Base-by-base conservation (phyloP, 2,113 vertebrate genomes). In the Urocolius indicus region DNA sequence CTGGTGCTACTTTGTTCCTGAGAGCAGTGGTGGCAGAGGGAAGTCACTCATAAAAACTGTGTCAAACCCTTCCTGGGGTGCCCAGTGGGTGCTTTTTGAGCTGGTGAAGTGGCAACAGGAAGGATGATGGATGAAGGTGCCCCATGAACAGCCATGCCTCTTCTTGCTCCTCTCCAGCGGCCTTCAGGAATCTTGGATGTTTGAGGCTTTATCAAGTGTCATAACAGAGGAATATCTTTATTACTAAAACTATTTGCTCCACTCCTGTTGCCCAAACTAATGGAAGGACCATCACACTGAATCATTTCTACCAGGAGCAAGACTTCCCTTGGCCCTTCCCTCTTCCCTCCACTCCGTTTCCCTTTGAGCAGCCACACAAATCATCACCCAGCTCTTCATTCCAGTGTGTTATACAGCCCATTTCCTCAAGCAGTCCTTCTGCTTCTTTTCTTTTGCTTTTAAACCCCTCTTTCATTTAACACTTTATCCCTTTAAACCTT, bases 361-460 rank as follows among this genome's bases (percentile, higher is more conserved):
- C 10, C 89, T 63, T 49, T 57, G 21, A 20, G 23, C 61, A 16
- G 89, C 51, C 54, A 20, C 93, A 93, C 75, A 90, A 72, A 94
- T 93, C 94, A 71, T 23, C 36, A 4, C 87, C 80, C 24, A 1
- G 21, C 52, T 46, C 92, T 82, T 24, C 5, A 19, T 62, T 75
- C 66, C 87, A n/a, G 57, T 10, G 16, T 19, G 81, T 94, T 89
- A 73, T 23, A 62, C 88, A 84, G 75, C 43, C 92, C 93, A 66
- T 96, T 96, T 95, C 96, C 94, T 95, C 90, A 54, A 66, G 62
- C 93, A 69, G 10, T 66, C 67, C 12, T 90, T 94, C 38, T 10
- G 9, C 38, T 65, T 84, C 92, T 85, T 87, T 12, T 41, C 38
- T 41, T 41, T 41, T 12, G 9, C 38, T 41, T 95, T 95, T 87